Conservation (phyloP, 2,888 invertebrate species). For the Euplagia quadripunctaria region DNA sequence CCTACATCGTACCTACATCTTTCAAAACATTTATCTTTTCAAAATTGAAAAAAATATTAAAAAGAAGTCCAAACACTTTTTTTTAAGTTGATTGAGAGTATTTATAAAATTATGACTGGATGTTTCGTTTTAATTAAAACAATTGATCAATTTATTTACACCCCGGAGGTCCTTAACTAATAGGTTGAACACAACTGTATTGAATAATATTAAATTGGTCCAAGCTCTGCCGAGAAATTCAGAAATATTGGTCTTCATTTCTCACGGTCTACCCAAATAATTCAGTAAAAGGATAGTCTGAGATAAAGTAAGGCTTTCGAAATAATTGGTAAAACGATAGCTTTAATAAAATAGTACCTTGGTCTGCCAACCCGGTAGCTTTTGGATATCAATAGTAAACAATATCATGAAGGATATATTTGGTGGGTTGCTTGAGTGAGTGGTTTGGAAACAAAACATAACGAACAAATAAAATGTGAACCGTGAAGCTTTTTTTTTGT, state of each 20-base stretch:
- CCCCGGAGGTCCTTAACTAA: not conserved
- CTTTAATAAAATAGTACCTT: conserved; percentile 38
- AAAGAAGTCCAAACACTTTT: not conserved
- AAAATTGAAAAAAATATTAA: not conserved
- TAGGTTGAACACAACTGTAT: conserved; percentile 19
- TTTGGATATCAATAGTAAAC: conserved; percentile 16
- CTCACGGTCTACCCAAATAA: conserved; percentile 37
- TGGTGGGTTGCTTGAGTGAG: not conserved
- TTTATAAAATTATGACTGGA: not conserved
- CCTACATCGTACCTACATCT: too few species aligned
- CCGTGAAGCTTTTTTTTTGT: not conserved
- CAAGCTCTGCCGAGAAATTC: conserved; percentile 32
- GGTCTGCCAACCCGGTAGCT: not conserved
- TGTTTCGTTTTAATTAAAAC: not conserved
- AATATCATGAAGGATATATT: conserved; percentile 1
- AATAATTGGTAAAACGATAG: conserved; percentile 55
- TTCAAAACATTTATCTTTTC: too few species aligned
- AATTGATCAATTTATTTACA: conserved; percentile 5
- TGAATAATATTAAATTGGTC: conserved; percentile 28
- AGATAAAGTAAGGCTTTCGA: conserved; percentile 36
- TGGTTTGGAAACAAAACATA: not conserved
- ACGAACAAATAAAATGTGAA: not conserved
- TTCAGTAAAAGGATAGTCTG: conserved; percentile 40
- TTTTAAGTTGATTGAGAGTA: not conserved
- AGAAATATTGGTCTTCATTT: conserved; percentile 44